Conservation (phyloP, 2,797 vertebrate species). For the Aldrovandia affinis region DNA sequence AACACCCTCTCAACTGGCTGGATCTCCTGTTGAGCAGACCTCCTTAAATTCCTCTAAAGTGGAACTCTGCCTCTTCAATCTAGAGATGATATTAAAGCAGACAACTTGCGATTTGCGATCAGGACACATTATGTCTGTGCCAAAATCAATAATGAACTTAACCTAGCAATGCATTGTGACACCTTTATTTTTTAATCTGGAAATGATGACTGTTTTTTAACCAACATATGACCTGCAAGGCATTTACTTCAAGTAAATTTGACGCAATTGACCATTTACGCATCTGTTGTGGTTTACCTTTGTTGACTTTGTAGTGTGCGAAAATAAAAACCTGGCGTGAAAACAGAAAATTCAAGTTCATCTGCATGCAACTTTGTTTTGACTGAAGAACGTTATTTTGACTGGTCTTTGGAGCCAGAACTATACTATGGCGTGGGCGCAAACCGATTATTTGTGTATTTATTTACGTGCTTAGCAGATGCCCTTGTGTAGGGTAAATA, state of each 20-base stretch:
- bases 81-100: neutral
- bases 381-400: neutral
- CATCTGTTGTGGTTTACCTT: neutral
- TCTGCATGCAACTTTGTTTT: neutral
- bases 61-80: neutral
- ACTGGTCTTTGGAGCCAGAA: neutral
- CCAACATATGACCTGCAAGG: too few species aligned
- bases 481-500: neutral
- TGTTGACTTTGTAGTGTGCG: neutral
- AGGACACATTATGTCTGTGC: neutral
- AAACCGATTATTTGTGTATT: neutral
- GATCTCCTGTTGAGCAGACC: neutral
- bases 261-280: neutral
- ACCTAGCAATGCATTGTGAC: neutral
- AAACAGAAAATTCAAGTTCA: neutral
- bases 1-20: neutral
- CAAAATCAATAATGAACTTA: neutral
- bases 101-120: neutral
- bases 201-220: neutral
- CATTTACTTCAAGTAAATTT: too few species aligned
- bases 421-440: neutral
- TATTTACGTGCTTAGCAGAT: slow-evolving; percentile 8
- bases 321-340: neutral
- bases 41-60: neutral
- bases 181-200: neutral